Evolutionary conservation across 35 echinoderm and acorn worm genomes (phyloP).

Genomic region (Lytechinus pictus): DNA sequence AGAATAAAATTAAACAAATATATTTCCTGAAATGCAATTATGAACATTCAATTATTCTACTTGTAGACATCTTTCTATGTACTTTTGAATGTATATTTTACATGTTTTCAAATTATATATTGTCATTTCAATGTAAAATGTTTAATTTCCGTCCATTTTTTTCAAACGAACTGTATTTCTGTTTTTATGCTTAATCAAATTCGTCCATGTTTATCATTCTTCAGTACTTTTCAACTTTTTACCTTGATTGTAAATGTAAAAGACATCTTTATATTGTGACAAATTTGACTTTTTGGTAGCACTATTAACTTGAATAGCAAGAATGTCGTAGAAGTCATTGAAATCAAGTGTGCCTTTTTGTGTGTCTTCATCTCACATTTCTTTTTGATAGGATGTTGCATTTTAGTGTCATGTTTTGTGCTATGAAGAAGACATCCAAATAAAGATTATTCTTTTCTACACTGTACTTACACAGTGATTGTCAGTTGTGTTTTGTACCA

Average conservation of each 20-base stretch:
- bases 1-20: no score
- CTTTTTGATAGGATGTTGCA: not conserved
- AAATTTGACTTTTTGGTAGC: not conserved
- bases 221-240: not conserved
- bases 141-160: not conserved
- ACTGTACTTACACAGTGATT: no score
- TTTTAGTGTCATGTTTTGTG: not conserved
- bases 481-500: not conserved
- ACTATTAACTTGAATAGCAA: not conserved
- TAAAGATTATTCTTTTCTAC: not conserved
- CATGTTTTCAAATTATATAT: not conserved
- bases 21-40: no score
- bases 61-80: no score
- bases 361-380: not conserved
- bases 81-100: not conserved
- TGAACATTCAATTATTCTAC: no score
- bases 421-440: not conserved
- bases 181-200: not conserved
- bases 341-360: not conserved
- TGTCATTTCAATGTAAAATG: not conserved
- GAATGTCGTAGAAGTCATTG: not conserved
- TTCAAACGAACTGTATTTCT: not conserved
- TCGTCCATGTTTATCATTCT: not conserved
- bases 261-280: not conserved
- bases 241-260: not conserved